Base-by-base conservation (phyloP, 1,140 invertebrate species). In the Apis florea region DNA sequence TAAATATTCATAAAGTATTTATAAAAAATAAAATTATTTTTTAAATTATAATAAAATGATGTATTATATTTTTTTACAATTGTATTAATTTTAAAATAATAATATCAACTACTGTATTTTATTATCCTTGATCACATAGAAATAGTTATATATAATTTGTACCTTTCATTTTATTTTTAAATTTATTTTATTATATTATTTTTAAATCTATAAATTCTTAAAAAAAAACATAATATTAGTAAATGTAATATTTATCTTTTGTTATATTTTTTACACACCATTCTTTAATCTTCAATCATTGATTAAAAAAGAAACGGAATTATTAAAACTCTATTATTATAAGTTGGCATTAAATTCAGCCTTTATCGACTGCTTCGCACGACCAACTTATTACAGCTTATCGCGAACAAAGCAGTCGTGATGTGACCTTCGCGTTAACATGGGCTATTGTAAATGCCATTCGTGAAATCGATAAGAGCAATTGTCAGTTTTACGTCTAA, bases 381-480 rank as follows among this genome's bases (percentile, higher is more conserved):
- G 47, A 58, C 21, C 47, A 69, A 70, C 13, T 53, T 26, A 19
- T 59, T 54, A n/a, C 12, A 54, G 17, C 59, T 81, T 81, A 81
- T 81, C 54, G n/a, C 24, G 63, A 80, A 51, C 68, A 53, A 51
- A 17, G 21, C 51, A 47, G 63, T 53, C 19, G 63, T 19, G 68
- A 66, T 51, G 51, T 12, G 54, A 53, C 79, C 79, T 81, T 81
- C 54, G 54, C 11, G 24, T 64, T 47, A 51, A 76, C 19, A 24
- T 31, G 21, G 49, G 54, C 64, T 53, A 53, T 67, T 81, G 53
- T 76, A 74, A 66, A 81, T 80, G 72, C 53, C 64, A 67, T 51
- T 75, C 10, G 63, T n/a, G 12, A 76, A 76, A 81, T 81, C 72
- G 72, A 81, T 81, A 76, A 75, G 15, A 26, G 9, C 24, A 40